These are phyloP conservation scores for Fundulus diaphanus DNA, from an alignment of 2,797 vertebrate genomes.

Conservation along the genomic window DNA sequence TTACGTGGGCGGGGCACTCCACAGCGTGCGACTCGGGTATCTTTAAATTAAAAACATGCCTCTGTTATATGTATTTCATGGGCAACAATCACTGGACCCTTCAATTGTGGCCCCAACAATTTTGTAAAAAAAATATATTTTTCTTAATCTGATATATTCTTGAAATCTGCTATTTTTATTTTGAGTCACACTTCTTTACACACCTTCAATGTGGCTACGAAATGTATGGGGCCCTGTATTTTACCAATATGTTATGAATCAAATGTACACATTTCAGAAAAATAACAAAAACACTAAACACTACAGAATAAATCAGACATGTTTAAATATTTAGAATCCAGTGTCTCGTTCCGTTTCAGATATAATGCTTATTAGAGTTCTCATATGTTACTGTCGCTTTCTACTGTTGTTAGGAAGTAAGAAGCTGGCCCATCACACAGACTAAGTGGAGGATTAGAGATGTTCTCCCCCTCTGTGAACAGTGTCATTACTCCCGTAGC, in stretches of 20 bases:
- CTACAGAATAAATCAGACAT: background rate
- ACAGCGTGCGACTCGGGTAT: too few species aligned
- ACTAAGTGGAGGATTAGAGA: constrained; percentile 64
- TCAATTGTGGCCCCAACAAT: background rate
- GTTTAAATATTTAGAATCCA: background rate
- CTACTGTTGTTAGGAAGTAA: constrained; percentile 31
- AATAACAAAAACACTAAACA: background rate
- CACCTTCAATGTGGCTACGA: too few species aligned
- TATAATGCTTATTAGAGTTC: constrained; percentile 33
- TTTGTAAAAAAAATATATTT: background rate
- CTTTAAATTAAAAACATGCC: too few species aligned
- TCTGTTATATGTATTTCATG: background rate
- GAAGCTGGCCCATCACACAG: constrained; percentile 35
- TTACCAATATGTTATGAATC: too few species aligned
- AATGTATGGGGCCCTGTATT: too few species aligned
- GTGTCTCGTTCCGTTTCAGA: background rate
- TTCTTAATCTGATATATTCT: too few species aligned
- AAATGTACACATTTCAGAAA: background rate
- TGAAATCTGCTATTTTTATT: too few species aligned
- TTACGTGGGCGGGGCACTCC: too few species aligned
- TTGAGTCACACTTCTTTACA: too few species aligned
- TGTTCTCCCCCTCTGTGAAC: constrained; percentile 57
- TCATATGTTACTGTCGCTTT: constrained; percentile 36
- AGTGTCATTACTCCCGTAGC: constrained; percentile 54
- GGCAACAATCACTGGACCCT: background rate